A percentile compares a stretch with the other conserved stretches of the same genome.
These are phyloP conservation scores for Urocolius indicus DNA, from an alignment of 2,113 vertebrate genomes.

Conservation along the genomic window DNA sequence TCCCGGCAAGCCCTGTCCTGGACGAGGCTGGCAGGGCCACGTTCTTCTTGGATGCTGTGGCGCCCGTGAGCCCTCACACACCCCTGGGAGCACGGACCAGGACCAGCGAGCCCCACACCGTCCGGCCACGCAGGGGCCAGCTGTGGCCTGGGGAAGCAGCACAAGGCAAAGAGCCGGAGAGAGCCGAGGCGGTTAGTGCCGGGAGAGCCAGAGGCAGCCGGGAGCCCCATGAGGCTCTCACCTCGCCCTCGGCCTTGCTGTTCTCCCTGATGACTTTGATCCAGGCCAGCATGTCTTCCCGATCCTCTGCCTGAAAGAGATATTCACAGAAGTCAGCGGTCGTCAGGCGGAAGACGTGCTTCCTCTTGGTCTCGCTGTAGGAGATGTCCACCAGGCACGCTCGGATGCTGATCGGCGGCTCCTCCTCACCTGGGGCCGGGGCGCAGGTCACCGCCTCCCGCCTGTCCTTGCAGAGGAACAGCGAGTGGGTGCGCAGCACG, in stretches of 20 bases:
- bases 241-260: slow-evolving; percentile 96
- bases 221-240: slow-evolving; percentile 76
- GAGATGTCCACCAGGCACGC: slow-evolving; percentile 98
- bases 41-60: background rate
- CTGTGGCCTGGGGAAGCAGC: slow-evolving; percentile 38
- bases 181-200: slow-evolving; percentile 50
- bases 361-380: slow-evolving; percentile 97
- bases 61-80: background rate
- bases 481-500: slow-evolving; percentile 88
- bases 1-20: background rate
- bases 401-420: slow-evolving; percentile 94
- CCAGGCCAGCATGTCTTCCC: slow-evolving; percentile 98
- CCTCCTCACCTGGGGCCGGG: slow-evolving; percentile 87
- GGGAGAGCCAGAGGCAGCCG: slow-evolving; percentile 62
- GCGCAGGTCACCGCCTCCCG: slow-evolving; percentile 87
- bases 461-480: slow-evolving; percentile 96
- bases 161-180: slow-evolving; percentile 55
- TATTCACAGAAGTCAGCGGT: slow-evolving; percentile 99
- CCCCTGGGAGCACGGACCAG: background rate
- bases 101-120: background rate
- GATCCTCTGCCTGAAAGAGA: slow-evolving; percentile 98
- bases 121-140: background rate
- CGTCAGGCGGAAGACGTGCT: slow-evolving; percentile 94
- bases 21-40: background rate
- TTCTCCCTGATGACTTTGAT: slow-evolving; percentile 94